Evolutionary conservation across 2,797 vertebrate species (phyloP).

Genomic region (Helostoma temminkii): DNA sequence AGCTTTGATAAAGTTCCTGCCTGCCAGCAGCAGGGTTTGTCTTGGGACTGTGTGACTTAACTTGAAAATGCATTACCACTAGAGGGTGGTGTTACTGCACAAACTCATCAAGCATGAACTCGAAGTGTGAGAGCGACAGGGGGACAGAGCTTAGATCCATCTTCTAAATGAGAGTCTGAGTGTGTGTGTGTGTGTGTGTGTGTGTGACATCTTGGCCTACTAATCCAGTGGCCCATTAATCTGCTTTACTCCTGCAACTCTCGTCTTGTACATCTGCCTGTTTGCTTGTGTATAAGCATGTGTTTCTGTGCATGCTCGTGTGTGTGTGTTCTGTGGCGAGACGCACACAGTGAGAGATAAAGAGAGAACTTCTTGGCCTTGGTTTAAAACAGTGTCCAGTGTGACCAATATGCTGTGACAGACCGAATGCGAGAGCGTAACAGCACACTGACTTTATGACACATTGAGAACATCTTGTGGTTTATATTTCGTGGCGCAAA

Average conservation of each 20-base stretch:
- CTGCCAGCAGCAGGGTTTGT: neutral
- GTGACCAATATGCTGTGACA: constrained; percentile 22
- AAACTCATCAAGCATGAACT: neutral
- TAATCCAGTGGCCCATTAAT: constrained; percentile 79
- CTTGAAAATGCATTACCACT: constrained; percentile 48
- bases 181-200: constrained; percentile 25
- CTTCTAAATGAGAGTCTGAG: constrained; percentile 40
- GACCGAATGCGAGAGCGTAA: neutral
- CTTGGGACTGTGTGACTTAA: neutral
- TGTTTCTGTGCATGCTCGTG: neutral
- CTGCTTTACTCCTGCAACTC: constrained; percentile 72
- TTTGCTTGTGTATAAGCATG: constrained; percentile 2
- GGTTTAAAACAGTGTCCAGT: constrained; percentile 26
- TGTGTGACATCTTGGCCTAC: constrained; percentile 69
- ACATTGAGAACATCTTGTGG: constrained; percentile 14
- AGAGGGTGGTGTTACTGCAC: constrained; percentile 64
- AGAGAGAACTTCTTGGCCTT: neutral
- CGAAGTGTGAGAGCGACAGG: neutral
- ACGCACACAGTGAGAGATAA: neutral
- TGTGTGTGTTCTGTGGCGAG: neutral
- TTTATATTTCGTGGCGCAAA: constrained; percentile 12
- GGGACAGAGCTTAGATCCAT: constrained; percentile 28
- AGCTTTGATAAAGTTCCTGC: neutral
- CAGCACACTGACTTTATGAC: constrained; percentile 2
- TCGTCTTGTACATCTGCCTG: constrained; percentile 36